These are phyloP conservation scores for Lampris megalopsis DNA, from an alignment of 2,113 vertebrate genomes.

Conservation along the genomic window DNA sequence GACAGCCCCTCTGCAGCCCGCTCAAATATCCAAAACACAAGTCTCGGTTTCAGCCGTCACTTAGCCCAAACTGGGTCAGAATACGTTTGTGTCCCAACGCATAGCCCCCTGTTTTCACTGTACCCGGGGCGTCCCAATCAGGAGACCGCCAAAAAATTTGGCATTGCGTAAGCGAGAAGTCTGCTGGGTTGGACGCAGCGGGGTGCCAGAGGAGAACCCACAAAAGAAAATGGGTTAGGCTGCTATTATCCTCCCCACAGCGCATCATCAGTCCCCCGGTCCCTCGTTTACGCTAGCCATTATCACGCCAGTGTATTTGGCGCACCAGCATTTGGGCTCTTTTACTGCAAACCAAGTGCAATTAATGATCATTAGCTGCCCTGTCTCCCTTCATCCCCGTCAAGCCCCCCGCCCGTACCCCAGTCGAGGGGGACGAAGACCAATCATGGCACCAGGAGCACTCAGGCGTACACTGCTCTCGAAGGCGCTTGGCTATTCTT, in stretches of 20 bases:
- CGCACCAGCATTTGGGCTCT: slow-evolving; percentile 85
- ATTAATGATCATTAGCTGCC: slow-evolving; percentile 98
- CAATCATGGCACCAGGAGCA: slow-evolving; percentile 81
- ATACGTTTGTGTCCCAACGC: slow-evolving; percentile 34
- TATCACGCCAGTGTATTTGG: slow-evolving; percentile 84
- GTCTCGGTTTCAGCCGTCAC: slow-evolving; percentile 31
- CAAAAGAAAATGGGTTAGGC: slow-evolving; percentile 80
- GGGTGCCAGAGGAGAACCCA: slow-evolving; percentile 54
- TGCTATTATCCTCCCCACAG: slow-evolving; percentile 68
- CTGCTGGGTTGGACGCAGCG: slow-evolving; percentile 58
- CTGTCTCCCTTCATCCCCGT: slow-evolving; percentile 90
- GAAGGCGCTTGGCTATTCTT: slow-evolving; percentile 88
- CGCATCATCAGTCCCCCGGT: slow-evolving; percentile 40
- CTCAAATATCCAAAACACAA: slow-evolving; percentile 61
- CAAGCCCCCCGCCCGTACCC: slow-evolving; percentile 86
- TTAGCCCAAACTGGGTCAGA: slow-evolving; percentile 73
- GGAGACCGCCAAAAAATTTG: slow-evolving; percentile 72
- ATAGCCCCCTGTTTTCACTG: slow-evolving; percentile 13
- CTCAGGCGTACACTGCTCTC: slow-evolving; percentile 86
- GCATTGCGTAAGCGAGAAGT: slow-evolving; percentile 77
- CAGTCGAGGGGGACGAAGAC: slow-evolving; percentile 75
- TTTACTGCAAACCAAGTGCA: slow-evolving; percentile 90
- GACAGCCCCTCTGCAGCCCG: slow-evolving; percentile 13
- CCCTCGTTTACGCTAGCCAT: slow-evolving; percentile 59
- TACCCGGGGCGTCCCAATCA: slow-evolving; percentile 16